Conservation (phyloP, 1,140 invertebrate genomes). For the Zaprionus taronus region DNA sequence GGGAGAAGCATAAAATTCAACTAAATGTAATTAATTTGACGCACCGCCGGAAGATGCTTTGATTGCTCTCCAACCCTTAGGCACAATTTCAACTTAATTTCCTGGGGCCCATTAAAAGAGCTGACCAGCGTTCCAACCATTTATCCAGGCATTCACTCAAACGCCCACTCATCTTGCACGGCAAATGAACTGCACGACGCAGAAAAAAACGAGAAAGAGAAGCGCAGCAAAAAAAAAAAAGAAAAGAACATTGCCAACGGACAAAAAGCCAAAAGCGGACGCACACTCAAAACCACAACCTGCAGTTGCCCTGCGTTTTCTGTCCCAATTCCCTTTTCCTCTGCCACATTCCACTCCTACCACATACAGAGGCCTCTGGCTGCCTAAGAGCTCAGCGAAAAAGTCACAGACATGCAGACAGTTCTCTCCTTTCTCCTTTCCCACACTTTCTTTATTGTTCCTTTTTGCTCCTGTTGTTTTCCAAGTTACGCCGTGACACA, state of each 20-base stretch:
- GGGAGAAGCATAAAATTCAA: conserved; percentile 14
- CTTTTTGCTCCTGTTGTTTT: conserved; percentile 59
- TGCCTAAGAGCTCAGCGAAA: conserved; percentile 43
- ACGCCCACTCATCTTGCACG: conserved; percentile 65
- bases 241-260: conserved; percentile 2
- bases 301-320: conserved; percentile 30
- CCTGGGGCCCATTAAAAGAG: conserved; percentile 45
- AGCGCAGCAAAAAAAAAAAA: conserved; percentile 27
- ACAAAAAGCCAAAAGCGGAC: conserved; percentile 34
- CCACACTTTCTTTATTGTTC: conserved; percentile 3
- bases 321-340: background rate
- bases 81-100: conserved; percentile 57
- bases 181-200: conserved; percentile 66
- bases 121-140: conserved; percentile 41
- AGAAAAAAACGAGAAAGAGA: conserved; percentile 31
- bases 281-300: conserved; percentile 73
- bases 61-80: conserved; percentile 45
- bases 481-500: conserved; percentile 63
- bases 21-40: conserved; percentile 50
- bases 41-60: conserved; percentile 22
- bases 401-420: conserved; percentile 63
- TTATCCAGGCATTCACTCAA: conserved; percentile 41
- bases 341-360: conserved; percentile 10
- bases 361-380: conserved; percentile 27
- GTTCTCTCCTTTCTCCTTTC: conserved; percentile 19